Conservation (phyloP, 2,113 vertebrate genomes). For the Spea bombifrons region DNA sequence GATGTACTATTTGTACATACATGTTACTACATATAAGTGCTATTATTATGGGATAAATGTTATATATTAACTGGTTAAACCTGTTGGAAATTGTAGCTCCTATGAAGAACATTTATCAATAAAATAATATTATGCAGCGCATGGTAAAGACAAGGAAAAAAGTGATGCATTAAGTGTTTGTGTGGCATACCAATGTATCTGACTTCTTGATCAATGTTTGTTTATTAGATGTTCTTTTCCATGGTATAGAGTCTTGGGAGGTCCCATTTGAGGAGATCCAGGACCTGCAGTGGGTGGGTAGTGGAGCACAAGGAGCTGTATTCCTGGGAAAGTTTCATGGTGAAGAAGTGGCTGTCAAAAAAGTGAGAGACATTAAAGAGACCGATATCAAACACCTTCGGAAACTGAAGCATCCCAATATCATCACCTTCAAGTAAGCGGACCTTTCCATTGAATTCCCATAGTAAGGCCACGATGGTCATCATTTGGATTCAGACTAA, state of each 20-base stretch:
- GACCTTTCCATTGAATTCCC: too few relatives aligned
- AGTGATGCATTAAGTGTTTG: background rate
- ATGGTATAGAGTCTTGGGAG: slow-evolving; percentile 79
- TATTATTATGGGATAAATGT: too few relatives aligned
- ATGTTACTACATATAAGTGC: too few relatives aligned
- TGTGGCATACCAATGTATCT: background rate
- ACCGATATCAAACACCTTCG: slow-evolving; percentile 95
- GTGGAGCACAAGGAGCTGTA: slow-evolving; percentile 92
- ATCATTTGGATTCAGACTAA: too few relatives aligned
- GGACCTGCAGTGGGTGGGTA: slow-evolving; percentile 97
- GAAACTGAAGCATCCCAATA: slow-evolving; percentile 96
- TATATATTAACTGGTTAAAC: too few relatives aligned
- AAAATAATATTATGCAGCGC: too few relatives aligned
- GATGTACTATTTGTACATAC: too few relatives aligned
- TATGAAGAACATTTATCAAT: too few relatives aligned
- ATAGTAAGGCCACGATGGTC: too few relatives aligned
- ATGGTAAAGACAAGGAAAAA: background rate
- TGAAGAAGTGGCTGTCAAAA: slow-evolving; percentile 95
- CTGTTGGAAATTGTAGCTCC: too few relatives aligned
- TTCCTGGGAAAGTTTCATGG: slow-evolving; percentile 93
- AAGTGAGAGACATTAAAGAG: slow-evolving; percentile 94
- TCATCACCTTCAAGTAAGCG: slow-evolving; percentile 97
- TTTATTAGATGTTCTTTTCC: slow-evolving; percentile 1
- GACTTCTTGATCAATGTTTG: background rate
- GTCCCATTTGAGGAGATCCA: slow-evolving; percentile 97